Evolutionary conservation across 2,888 invertebrate species (phyloP), one percentile per base, ranked within the genome.

Genomic region (Polyommatus icarus): DNA sequence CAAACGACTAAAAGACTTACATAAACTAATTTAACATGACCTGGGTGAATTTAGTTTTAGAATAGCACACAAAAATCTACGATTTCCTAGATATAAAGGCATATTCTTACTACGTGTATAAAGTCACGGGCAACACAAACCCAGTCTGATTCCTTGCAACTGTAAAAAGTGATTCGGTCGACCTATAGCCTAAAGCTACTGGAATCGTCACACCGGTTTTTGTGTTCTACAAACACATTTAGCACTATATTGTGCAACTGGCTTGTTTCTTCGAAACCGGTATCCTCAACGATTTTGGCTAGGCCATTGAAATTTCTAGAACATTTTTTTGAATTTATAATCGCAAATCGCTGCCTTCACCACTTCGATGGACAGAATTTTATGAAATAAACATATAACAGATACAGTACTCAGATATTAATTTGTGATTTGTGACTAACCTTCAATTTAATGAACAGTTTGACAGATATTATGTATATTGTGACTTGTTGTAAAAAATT

Each of bases 191-290:
- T 67, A 15, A 67, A 67, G 29, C 20, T 29, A 18, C 1, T 54
- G 54, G 54, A 54, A 54, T 24, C 24, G 12, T 61, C 20, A 61
- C 67, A 67, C 67, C 67, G 67, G 29, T 67, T 67, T 67, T 24
- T 32, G 67, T 67, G 67, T 67, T 20, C 67, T 18, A 67, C 67
- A 29, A 29, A 29, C 67, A 6, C 29, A 61, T 24, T 61, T 61
- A 32, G 18, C 67, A 29, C 29, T 29, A 15, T 1, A 67, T 67
- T 32, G 29, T 67, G 67, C 67, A 67, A 67, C 29, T 32, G 67
- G 67, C 61, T 61, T 3, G 29, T 67, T 67, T 67, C 29, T 5
- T 20, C 67, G 29, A 20, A 67, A 67, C 67, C 67, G 67, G 67
- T 67, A 67, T 15, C 29, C 15, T 32, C 67, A 29, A 12, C 18